phyloP scores from a whole-genome alignment of 1,140 invertebrate species.

The Hypsibius dujardini region DNA sequence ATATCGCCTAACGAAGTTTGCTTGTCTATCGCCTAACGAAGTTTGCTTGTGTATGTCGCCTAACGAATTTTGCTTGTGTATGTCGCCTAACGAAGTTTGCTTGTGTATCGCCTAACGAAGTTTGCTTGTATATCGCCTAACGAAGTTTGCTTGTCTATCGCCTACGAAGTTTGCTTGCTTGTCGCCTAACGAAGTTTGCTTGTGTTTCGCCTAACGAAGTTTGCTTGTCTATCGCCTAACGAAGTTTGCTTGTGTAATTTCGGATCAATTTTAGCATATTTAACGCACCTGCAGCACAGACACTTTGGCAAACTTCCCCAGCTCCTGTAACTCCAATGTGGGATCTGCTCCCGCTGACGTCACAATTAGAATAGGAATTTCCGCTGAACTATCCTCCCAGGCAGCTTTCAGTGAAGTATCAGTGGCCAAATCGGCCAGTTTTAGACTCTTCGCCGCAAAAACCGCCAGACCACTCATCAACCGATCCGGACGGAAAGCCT shows the following conservation, averaged over 20 bases:
- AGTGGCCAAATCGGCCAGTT: neutral
- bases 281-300: slow-evolving; percentile 10
- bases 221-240: too few species aligned
- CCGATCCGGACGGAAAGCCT: slow-evolving; percentile 61
- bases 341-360: slow-evolving; percentile 59
- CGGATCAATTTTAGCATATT: slow-evolving; percentile 30
- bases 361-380: slow-evolving; percentile 54
- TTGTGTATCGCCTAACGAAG: too few species aligned
- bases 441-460: slow-evolving; percentile 36
- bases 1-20: too few species aligned
- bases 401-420: neutral
- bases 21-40: too few species aligned
- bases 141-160: too few species aligned
- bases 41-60: too few species aligned
- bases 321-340: slow-evolving; percentile 50
- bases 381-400: neutral
- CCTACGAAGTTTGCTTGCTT: too few species aligned
- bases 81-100: too few species aligned
- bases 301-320: slow-evolving; percentile 36
- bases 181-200: too few species aligned
- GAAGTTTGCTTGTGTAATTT: slow-evolving; percentile 46
- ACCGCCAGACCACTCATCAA: slow-evolving; percentile 49
- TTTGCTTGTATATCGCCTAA: too few species aligned
- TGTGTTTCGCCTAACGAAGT: too few species aligned
- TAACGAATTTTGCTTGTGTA: too few species aligned